Evolutionary conservation across 2,797 vertebrate genomes (phyloP).

Genomic region (Oreonectes daqikongensis): DNA sequence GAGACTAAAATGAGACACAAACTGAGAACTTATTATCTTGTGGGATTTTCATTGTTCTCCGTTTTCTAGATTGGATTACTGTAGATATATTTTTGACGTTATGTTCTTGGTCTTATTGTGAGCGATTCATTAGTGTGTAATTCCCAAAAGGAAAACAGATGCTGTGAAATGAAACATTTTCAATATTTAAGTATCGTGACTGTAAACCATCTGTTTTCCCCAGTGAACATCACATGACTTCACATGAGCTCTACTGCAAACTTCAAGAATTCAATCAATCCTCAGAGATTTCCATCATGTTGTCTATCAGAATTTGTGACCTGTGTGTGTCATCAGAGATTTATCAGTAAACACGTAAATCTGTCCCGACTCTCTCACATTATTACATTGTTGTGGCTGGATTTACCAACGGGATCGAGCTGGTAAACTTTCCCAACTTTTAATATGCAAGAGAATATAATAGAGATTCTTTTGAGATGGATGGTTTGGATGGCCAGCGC

Average conservation of each 20-base stretch:
- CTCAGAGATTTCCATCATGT: slow-evolving; percentile 65
- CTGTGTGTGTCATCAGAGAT: slow-evolving; percentile 73
- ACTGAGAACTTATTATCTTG: no score
- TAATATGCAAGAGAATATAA: slow-evolving; percentile 25
- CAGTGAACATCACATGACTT: slow-evolving; percentile 62
- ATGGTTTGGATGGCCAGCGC: slow-evolving; percentile 1
- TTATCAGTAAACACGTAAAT: slow-evolving; percentile 79
- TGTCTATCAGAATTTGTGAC: slow-evolving; percentile 73
- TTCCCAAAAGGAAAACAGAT: slow-evolving; percentile 59
- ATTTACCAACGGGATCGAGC: slow-evolving; percentile 62
- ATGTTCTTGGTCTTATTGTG: not conserved
- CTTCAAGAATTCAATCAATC: slow-evolving; percentile 75
- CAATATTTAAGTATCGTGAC: slow-evolving; percentile 74
- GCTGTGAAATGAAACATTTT: slow-evolving; percentile 70
- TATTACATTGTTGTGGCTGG: slow-evolving; percentile 61
- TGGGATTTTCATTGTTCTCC: no score
- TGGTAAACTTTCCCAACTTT: slow-evolving; percentile 66
- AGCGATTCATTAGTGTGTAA: not conserved
- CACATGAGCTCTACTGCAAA: slow-evolving; percentile 70
- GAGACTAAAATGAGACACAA: no score
- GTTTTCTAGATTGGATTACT: no score
- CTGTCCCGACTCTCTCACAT: slow-evolving; percentile 67
- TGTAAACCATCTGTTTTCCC: slow-evolving; percentile 75
- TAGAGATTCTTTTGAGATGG: not conserved
- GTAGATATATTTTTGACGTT: no score